These are phyloP conservation scores for Agonopterix heracliana DNA, from an alignment of 2,888 invertebrate species.

Conservation along the genomic window DNA sequence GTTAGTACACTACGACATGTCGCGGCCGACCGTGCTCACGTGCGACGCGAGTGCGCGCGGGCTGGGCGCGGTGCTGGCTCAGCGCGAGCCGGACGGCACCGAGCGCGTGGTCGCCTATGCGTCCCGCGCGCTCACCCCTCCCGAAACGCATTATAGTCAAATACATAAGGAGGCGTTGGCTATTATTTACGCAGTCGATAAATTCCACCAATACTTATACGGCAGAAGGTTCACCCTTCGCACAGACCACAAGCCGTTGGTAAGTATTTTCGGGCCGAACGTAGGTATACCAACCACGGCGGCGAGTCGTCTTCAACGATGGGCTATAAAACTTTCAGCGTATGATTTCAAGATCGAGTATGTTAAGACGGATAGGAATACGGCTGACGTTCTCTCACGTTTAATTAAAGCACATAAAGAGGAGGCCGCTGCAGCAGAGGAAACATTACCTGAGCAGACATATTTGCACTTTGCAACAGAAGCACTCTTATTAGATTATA, in stretches of 20 bases:
- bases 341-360: conserved; percentile 17
- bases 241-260: conserved; percentile 21
- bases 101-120: too few species aligned
- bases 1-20: conserved; percentile 2
- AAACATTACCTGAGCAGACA: not conserved
- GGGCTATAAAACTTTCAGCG: conserved; percentile 15
- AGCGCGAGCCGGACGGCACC: too few species aligned
- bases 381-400: conserved; percentile 3
- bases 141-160: too few species aligned
- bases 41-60: too few species aligned
- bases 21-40: too few species aligned
- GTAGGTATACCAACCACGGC: too few species aligned
- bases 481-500: not conserved
- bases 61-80: too few species aligned
- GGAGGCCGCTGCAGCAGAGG: not conserved
- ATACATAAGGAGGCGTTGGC: too few species aligned
- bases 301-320: conserved; percentile 16
- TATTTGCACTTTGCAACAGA: not conserved
- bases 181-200: too few species aligned
- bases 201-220: not conserved
- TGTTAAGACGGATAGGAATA: conserved; percentile 5
- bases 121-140: too few species aligned
- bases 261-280: conserved; percentile 14
- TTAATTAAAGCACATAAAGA: not conserved
- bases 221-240: conserved; percentile 10